These are phyloP conservation scores for Smittia sp. DNA, from an alignment of 2,888 invertebrate species.

Conservation along the genomic window DNA sequence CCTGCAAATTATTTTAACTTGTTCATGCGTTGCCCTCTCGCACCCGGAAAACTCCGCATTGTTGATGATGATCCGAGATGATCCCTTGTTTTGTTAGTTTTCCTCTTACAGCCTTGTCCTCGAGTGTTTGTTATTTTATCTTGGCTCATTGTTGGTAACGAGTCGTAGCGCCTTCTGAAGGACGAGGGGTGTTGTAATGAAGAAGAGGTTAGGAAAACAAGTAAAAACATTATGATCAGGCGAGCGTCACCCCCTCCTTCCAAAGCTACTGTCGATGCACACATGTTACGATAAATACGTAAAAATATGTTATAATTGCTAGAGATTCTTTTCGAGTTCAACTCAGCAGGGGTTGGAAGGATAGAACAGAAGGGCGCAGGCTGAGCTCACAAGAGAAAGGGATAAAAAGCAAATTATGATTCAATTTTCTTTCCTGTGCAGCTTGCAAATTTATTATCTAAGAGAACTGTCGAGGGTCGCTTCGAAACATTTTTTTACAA, in stretches of 20 bases:
- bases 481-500: background rate
- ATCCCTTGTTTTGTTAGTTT: slow-evolving; percentile 15
- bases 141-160: slow-evolving; percentile 12
- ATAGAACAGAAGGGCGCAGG: background rate
- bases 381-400: background rate
- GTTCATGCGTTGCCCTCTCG: background rate
- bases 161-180: background rate
- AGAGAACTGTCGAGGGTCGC: background rate
- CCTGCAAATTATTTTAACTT: slow-evolving; percentile 26
- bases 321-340: background rate
- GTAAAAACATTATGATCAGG: slow-evolving; percentile 14
- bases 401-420: slow-evolving; percentile 31
- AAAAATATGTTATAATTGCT: slow-evolving; percentile 28
- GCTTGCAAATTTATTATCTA: background rate
- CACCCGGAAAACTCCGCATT: background rate
- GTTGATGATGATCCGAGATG: slow-evolving; percentile 24
- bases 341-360: background rate
- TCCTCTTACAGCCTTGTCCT: background rate
- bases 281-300: slow-evolving; percentile 31
- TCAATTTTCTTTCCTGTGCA: slow-evolving; percentile 16
- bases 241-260: background rate
- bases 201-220: slow-evolving; percentile 10
- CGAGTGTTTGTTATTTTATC: slow-evolving; percentile 25
- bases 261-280: background rate
- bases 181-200: slow-evolving; percentile 13